phyloP scores from a whole-genome alignment of 2,113 vertebrate genomes.

The Nibea albiflora region DNA sequence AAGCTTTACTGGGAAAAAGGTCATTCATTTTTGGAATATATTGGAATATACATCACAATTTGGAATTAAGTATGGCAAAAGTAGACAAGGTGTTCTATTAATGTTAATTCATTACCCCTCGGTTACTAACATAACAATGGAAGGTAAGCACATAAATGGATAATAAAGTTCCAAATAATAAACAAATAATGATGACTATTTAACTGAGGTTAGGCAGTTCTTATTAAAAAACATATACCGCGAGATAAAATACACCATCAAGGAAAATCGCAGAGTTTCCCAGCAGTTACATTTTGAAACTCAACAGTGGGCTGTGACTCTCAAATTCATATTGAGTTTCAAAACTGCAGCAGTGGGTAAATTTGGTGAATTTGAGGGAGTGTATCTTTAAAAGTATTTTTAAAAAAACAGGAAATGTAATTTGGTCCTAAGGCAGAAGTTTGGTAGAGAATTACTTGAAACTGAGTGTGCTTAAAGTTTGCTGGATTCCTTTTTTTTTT shows the following conservation, averaged over 20 bases:
- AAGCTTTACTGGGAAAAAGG: neutral
- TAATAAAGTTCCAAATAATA: neutral
- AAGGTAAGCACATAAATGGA: too few relatives aligned
- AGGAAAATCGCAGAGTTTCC: neutral
- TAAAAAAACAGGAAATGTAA: constrained; percentile 1
- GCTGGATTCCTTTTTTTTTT: constrained; percentile 8
- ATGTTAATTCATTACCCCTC: too few relatives aligned
- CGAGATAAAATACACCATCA: neutral
- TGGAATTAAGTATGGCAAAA: neutral
- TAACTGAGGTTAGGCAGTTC: neutral
- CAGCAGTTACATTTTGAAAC: neutral
- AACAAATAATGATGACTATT: neutral
- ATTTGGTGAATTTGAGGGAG: neutral
- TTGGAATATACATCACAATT: neutral
- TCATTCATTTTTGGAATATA: neutral
- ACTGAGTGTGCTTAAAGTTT: neutral
- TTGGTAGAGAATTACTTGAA: constrained; percentile 11
- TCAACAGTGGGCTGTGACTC: neutral
- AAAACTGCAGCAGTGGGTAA: neutral
- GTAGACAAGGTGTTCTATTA: neutral
- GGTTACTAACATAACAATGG: neutral
- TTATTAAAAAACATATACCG: neutral
- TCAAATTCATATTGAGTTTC: constrained; percentile 27
- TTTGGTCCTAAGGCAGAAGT: constrained; percentile 14
- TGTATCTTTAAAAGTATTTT: neutral